Evolutionary conservation across 2,113 vertebrate genomes (phyloP).

Genomic region (Sardina pilchardus): DNA sequence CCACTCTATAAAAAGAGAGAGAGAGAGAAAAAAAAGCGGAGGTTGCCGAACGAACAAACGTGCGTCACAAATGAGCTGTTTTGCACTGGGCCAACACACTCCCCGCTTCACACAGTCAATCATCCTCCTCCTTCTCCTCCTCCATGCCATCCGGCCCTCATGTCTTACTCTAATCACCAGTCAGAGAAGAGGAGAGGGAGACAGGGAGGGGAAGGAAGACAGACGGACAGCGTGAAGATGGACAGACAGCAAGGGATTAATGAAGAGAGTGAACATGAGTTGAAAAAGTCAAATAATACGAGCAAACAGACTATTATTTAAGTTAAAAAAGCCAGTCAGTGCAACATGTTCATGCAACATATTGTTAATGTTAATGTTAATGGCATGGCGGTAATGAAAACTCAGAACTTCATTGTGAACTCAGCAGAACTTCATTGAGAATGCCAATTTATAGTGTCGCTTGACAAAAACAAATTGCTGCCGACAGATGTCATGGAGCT

Average conservation of each 20-base stretch:
- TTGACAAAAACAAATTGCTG: too few species aligned
- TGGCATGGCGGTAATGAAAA: not conserved
- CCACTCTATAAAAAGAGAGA: conserved; percentile 1
- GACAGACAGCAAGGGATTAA: not conserved
- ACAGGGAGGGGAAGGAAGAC: not conserved
- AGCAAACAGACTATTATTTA: not conserved
- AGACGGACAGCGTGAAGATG: not conserved
- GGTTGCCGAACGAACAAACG: conserved; percentile 12
- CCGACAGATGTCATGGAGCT: too few species aligned
- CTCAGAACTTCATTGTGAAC: too few species aligned
- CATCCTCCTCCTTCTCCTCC: conserved; percentile 55
- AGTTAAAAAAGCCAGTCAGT: not conserved
- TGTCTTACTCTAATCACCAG: not conserved
- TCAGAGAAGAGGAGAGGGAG: not conserved
- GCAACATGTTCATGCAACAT: too few species aligned
- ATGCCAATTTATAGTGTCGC: too few species aligned
- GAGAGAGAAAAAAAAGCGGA: not conserved
- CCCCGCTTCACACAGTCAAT: conserved; percentile 56
- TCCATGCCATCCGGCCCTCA: not conserved
- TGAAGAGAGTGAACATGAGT: not conserved
- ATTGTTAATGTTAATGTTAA: not conserved
- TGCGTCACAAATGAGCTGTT: conserved; percentile 55
- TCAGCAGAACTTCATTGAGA: too few species aligned
- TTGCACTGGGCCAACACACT: conserved; percentile 59
- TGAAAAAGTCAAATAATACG: not conserved